phyloP scores from a whole-genome alignment of 2,888 invertebrate species.

The Temnothorax ravouxi region DNA sequence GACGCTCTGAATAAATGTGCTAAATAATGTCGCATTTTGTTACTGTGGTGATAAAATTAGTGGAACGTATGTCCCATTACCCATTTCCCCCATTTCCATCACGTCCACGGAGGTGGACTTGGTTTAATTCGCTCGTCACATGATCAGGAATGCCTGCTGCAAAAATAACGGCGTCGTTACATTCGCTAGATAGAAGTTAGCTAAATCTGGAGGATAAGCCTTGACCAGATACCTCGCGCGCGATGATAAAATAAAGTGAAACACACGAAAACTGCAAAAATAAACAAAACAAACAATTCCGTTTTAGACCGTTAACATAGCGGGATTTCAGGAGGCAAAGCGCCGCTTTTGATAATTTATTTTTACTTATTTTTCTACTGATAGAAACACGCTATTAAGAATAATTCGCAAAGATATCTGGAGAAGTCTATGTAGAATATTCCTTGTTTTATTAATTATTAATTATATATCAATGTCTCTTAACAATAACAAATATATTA shows the following conservation, averaged over 20 bases:
- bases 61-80: conserved; percentile 47
- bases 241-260: conserved; percentile 7
- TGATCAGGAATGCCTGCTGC: conserved; percentile 30
- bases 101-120: conserved; percentile 15
- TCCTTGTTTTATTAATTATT: background rate
- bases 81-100: conserved; percentile 58
- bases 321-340: conserved; percentile 1
- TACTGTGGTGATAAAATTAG: conserved; percentile 6
- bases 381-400: background rate
- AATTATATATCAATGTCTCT: background rate
- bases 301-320: conserved; percentile 8
- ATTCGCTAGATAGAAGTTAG: conserved; percentile 8
- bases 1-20: conserved; percentile 10
- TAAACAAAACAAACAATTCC: background rate
- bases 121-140: conserved; percentile 21
- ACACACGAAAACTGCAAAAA: background rate
- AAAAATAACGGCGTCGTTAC: conserved; percentile 45
- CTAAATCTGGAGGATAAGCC: conserved; percentile 2
- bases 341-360: background rate
- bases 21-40: conserved; percentile 26
- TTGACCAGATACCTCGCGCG: background rate
- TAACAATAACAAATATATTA: background rate
- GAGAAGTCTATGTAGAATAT: background rate
- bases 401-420: background rate
- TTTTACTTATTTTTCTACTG: conserved; percentile 4